Evolutionary conservation across 2,797 vertebrate genomes (phyloP), one percentile per base, ranked within the genome.

Genomic region (Darevskia nairensis): DNA sequence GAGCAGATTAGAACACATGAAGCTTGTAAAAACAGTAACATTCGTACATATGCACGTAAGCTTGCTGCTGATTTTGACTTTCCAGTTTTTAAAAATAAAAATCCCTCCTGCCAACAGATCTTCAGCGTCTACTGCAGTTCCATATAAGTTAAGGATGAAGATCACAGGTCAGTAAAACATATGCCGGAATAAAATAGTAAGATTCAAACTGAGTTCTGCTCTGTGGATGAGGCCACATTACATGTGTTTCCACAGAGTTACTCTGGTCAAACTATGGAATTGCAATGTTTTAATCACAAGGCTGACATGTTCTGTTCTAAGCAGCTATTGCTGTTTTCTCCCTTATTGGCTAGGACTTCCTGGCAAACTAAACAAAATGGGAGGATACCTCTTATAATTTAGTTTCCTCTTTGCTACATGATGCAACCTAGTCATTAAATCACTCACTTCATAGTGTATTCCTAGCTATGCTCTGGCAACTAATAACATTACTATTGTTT

Each of bases 1-100:
- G 71, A 25, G 50, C 71, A 91, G 90, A 23, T 10, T 82, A 86
- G 11, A 32, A 90, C 59, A 6, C 84, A 55, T 3, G 46, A 17
- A 76, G 84, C 88, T 86, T 79, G 76, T n/a, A 72, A 23, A 44
- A 35, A 87, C 4, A 1, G 41, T 46, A 64, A 80, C 11, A 17
- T n/a, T 81, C 25, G n/a, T 44, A n/a, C 4, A 68, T 55, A 23
- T 64, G 61, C 11, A 59, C 9, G 15, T 15, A 76, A 82, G 15
- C 7, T 83, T 76, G 10, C 50, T 50, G 1, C 79, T 25, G 29
- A 55, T 17, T 72, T 77, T 25, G 23, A 6, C 21, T 64, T 80
- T 68, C 72, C 86, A 76, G 0, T 9, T 79, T 0, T 21, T 71
- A 55, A 27, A 90, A 35, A 66, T 86, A 66, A 69, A 86, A 19